Evolutionary conservation across 2,113 vertebrate species (phyloP).

Genomic region (Caranx ignobilis): DNA sequence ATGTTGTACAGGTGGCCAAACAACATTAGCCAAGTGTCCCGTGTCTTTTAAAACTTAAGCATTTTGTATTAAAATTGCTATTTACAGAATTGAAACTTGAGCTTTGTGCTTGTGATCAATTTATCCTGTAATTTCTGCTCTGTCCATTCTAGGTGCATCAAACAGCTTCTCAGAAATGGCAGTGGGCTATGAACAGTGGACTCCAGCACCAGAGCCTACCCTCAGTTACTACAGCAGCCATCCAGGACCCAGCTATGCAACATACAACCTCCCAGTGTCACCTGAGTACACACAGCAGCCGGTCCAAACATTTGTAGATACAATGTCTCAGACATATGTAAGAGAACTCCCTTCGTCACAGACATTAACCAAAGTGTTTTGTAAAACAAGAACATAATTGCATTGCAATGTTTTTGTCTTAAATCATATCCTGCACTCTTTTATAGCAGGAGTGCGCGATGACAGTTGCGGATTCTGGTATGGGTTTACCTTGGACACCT

Average conservation of each 20-base stretch:
- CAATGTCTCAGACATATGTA: conserved; percentile 70
- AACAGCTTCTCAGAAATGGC: conserved; percentile 81
- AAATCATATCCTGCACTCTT: not conserved
- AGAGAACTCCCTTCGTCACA: not conserved
- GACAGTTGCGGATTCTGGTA: conserved; percentile 32
- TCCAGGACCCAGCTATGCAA: conserved; percentile 41
- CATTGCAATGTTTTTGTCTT: not conserved
- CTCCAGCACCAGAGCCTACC: conserved; percentile 37
- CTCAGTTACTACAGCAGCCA: conserved; percentile 56
- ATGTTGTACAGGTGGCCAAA: too few relatives aligned
- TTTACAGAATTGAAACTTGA: not conserved
- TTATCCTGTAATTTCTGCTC: not conserved
- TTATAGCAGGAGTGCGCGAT: conserved; percentile 51
- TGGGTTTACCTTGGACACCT: conserved; percentile 65
- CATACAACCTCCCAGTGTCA: conserved; percentile 52
- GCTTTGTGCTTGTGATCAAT: not conserved
- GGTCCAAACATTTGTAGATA: conserved; percentile 42
- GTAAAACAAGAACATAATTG: not conserved
- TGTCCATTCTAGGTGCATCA: conserved; percentile 67
- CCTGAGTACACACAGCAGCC: conserved; percentile 69
- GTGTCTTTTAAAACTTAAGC: too few relatives aligned
- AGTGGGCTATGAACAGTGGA: conserved; percentile 75
- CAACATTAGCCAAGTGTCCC: too few relatives aligned
- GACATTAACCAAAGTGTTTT: not conserved
- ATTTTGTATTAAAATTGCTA: too few relatives aligned